Conservation (phyloP, 1,140 invertebrate genomes). For the Euwallacea fornicatus region DNA sequence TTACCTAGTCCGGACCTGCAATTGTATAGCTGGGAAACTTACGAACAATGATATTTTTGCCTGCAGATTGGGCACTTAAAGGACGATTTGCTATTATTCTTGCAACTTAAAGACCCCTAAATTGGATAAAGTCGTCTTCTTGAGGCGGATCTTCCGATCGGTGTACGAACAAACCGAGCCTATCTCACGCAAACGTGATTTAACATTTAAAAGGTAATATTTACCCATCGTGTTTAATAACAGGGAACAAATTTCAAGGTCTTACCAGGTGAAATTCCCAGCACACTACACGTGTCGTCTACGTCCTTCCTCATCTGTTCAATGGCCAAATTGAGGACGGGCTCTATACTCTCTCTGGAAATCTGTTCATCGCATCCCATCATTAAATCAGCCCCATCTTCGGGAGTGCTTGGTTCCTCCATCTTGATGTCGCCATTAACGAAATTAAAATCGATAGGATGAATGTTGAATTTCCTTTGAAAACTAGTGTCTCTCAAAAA, state of each 20-base stretch:
- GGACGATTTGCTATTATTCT: no score
- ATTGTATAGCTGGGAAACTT: no score
- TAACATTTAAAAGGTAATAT: no score
- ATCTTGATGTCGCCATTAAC: slow-evolving; percentile 60
- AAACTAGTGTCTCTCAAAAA: slow-evolving; percentile 80
- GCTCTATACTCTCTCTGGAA: slow-evolving; percentile 76
- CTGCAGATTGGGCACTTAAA: no score
- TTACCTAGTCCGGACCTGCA: no score
- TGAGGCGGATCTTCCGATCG: no score
- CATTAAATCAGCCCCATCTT: slow-evolving; percentile 47
- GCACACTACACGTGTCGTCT: slow-evolving; percentile 76
- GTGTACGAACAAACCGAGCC: no score
- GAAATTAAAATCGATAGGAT: slow-evolving; percentile 69
- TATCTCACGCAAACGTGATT: no score
- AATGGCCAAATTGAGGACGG: slow-evolving; percentile 80
- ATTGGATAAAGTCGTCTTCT: no score
- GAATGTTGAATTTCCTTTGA: slow-evolving; percentile 77
- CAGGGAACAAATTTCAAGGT: not conserved
- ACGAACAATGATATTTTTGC: no score
- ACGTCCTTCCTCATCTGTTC: slow-evolving; percentile 84
- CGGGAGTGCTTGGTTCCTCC: slow-evolving; percentile 59
- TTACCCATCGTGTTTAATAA: not conserved
- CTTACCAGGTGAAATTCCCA: slow-evolving; percentile 86
- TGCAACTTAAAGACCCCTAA: no score
- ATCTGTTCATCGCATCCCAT: slow-evolving; percentile 62